Base-by-base conservation (phyloP, 2,888 invertebrate genomes). In the Sesamia inferens region DNA sequence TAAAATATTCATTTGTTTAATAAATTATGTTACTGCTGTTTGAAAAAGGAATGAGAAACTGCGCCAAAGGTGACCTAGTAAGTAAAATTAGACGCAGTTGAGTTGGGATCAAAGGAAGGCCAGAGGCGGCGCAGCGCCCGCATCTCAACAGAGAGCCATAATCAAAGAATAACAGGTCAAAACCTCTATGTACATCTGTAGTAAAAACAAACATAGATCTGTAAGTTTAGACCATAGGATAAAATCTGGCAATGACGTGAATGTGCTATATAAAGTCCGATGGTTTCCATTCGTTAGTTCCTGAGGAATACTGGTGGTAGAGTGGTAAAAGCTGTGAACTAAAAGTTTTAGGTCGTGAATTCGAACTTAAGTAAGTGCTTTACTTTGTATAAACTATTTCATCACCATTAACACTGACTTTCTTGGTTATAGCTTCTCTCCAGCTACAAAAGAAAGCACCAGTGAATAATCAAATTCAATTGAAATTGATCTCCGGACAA, bases 81-180 rank as follows among this genome's bases (percentile, higher is more conserved):
- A 81, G 83, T 73, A 88, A 83, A 87, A 85, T 87, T 85, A 88
- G 87, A 87, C 88, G 81, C 87, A 82, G 84, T 87, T 79, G 85
- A 85, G 84, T 77, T 80, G 83, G 84, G 87, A 85, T 87, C 85
- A 87, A 87, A 88, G 83, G 71, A 65, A 74, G 57, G 71, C 76
- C 74, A 79, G 84, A 77, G 76, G 79, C 75, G 61, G 73, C 64
- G 59, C 79, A 57, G 77, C 77, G 68, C 79, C 74, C 85, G 78
- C 82, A 74, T 83, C 78, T 76, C 73, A 57, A 66, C 75, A 67
- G 68, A 59, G 72, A 55, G 71, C 74, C 74, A 77, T 86, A 75
- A 77, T 77, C 80, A 81, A 86, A 84, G 82, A 84, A 84, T 79
- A 84, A 81, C 69, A 80, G 68, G 71, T 78, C 74, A 71, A 69